Conservation (phyloP, 2,888 invertebrate species). For the Pseudoips prasinana region DNA sequence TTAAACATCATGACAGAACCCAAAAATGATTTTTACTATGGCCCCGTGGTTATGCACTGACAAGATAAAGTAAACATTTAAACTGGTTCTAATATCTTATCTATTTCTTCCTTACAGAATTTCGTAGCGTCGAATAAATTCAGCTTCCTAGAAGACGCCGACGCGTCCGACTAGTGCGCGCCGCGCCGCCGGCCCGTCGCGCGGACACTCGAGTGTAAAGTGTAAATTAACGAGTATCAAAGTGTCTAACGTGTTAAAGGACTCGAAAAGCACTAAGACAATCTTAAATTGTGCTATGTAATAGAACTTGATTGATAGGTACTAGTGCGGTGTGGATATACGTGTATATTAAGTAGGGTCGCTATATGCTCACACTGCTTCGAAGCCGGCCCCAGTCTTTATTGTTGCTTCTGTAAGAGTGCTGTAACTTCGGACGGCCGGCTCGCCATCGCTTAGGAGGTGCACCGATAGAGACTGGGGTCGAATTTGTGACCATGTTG, state of each 20-base stretch:
- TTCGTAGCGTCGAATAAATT: slow-evolving; percentile 90
- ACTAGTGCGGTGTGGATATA: slow-evolving; percentile 66
- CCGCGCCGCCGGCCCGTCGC: slow-evolving; percentile 43
- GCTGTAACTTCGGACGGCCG: slow-evolving; percentile 11
- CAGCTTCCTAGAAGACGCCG: slow-evolving; percentile 86
- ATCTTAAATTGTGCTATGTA: slow-evolving; percentile 65
- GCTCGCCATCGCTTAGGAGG: slow-evolving; percentile 23
- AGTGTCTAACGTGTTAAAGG: slow-evolving; percentile 58
- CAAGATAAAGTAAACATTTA: no score
- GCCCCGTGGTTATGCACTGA: no score
- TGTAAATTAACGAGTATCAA: slow-evolving; percentile 73
- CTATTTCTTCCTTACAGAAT: slow-evolving; percentile 73
- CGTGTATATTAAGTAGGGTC: slow-evolving; percentile 56
- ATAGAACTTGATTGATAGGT: slow-evolving; percentile 62
- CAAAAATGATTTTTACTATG: no score
- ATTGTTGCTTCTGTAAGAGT: slow-evolving; percentile 28
- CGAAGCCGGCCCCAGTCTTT: slow-evolving; percentile 71
- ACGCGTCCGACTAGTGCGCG: slow-evolving; percentile 65
- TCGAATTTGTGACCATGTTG: slow-evolving; percentile 59
- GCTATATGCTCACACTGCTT: slow-evolving; percentile 63
- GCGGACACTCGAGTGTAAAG: slow-evolving; percentile 72
- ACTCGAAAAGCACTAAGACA: slow-evolving; percentile 58
- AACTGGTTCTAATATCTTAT: no score
- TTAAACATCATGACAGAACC: no score
- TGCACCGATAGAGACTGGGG: slow-evolving; percentile 63